A percentile compares a stretch with the other conserved stretches of the same genome.
Conservation (phyloP, 2,888 invertebrate genomes). For the Willowsia nigromaculata region DNA sequence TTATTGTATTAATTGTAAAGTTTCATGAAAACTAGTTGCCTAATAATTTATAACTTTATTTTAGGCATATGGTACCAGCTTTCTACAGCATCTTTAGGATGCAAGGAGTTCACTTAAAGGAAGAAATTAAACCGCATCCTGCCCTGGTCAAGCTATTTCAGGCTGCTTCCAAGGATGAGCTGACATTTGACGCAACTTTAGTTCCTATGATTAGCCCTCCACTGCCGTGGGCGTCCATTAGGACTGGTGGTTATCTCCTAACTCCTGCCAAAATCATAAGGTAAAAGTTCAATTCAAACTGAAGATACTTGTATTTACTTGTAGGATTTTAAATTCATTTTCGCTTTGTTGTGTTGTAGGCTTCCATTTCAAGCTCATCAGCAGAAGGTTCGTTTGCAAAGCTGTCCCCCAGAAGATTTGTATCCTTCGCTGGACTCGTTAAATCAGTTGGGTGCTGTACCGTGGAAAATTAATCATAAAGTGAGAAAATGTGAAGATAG, state of each 20-base stretch:
- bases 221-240: slow-evolving; percentile 88
- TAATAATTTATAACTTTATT: slow-evolving; percentile 70
- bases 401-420: slow-evolving; percentile 84
- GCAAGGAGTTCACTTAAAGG: slow-evolving; percentile 79
- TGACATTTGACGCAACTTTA: slow-evolving; percentile 86
- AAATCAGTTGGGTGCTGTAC: slow-evolving; percentile 94
- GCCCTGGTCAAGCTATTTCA: slow-evolving; percentile 86
- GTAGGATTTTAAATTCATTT: no score
- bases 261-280: slow-evolving; percentile 85
- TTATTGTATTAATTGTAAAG: no score
- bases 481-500: slow-evolving; percentile 80
- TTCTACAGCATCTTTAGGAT: slow-evolving; percentile 90
- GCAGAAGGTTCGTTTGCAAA: slow-evolving; percentile 85
- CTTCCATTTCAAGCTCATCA: slow-evolving; percentile 84
- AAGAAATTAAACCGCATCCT: slow-evolving; percentile 90
- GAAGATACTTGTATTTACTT: not conserved
- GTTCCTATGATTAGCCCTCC: slow-evolving; percentile 92
- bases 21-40: not conserved
- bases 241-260: slow-evolving; percentile 88
- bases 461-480: slow-evolving; percentile 93
- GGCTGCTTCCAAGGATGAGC: slow-evolving; percentile 85
- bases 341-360: no score
- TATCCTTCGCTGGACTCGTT: slow-evolving; percentile 94
- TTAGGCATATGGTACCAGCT: slow-evolving; percentile 86
- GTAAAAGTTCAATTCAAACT: slow-evolving; percentile 46